These are phyloP conservation scores for Nylanderia fulva DNA, from an alignment of 1,140 invertebrate genomes.

Conservation along the genomic window DNA sequence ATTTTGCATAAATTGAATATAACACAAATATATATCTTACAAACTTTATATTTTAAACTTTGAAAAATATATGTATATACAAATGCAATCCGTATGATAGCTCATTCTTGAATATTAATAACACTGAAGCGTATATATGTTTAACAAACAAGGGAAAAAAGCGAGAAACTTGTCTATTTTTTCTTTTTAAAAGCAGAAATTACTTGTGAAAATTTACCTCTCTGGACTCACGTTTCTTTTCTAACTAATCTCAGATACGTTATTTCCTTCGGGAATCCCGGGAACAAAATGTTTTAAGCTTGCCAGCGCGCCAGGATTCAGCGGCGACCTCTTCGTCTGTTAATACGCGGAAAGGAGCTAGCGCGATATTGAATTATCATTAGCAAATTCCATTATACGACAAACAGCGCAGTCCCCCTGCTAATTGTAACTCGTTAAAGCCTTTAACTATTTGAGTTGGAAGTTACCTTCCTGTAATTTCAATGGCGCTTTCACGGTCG, in stretches of 20 bases:
- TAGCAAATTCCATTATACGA: constrained; percentile 69
- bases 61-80: background rate
- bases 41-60: too few relatives aligned
- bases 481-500: constrained; percentile 80
- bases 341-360: constrained; percentile 62
- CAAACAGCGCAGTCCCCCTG: constrained; percentile 68
- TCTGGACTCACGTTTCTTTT: constrained; percentile 40
- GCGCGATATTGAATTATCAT: constrained; percentile 74
- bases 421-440: constrained; percentile 81
- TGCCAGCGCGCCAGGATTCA: constrained; percentile 26
- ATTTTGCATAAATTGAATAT: background rate
- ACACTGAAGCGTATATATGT: background rate
- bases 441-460: constrained; percentile 82
- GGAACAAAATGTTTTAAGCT: constrained; percentile 61
- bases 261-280: constrained; percentile 41
- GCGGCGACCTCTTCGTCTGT: constrained; percentile 36
- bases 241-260: constrained; percentile 61
- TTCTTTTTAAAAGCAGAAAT: constrained; percentile 35
- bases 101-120: background rate
- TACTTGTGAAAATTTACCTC: constrained; percentile 43
- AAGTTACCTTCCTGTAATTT: constrained; percentile 81
- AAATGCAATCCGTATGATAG: background rate
- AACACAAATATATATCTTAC: background rate
- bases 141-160: background rate
- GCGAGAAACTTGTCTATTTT: background rate